Evolutionary conservation across 1,140 invertebrate genomes (phyloP), one percentile per base, ranked within the genome.

Genomic region (Tetraneura akinire): DNA sequence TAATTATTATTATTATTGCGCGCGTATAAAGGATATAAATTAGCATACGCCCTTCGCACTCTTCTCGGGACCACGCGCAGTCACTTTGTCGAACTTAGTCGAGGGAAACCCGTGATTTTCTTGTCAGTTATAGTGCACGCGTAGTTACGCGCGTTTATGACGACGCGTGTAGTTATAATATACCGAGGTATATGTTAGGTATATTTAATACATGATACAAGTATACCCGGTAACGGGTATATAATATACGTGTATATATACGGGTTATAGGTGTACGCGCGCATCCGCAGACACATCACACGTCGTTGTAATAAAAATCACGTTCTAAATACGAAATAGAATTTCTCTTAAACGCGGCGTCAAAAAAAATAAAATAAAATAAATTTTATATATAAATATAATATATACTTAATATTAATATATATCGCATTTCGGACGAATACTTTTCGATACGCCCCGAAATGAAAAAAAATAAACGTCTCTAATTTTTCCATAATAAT

Each of bases 31-130:
- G 26, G 13, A 55, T 74, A 74, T n/a, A n/a, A n/a, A n/a, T 74
- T 74, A 74, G 71, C 71, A 55, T 74, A 74, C 71, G 71, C 71
- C 71, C 71, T 57, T 74, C 71, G 71, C 71, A 74, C 71, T n/a
- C n/a, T n/a, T n/a, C n/a, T 51, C 10, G 32, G 37, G 47, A 57
- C 51, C 51, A 37, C 32, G 3, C 32, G 32, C 32, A 8, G 32
- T 37, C 32, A 3, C 3, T 37, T 8, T 29, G 10, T n/a, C 45
- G 9, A 5, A 6, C 10, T n/a, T n/a, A n/a, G n/a, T n/a, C 51
- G 10, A 23, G 71, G 51, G 32, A 55, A 76, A 37, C 73, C 74
- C n/a, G 74, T 78, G 74, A 78, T 78, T 62, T 78, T 62, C 55
- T 60, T 62, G 74, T 78, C 74, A 60, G 74, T 55, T 37, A n/a